phyloP scores from a whole-genome alignment of 2,113 vertebrate species.

The Cynopterus brachyotis region DNA sequence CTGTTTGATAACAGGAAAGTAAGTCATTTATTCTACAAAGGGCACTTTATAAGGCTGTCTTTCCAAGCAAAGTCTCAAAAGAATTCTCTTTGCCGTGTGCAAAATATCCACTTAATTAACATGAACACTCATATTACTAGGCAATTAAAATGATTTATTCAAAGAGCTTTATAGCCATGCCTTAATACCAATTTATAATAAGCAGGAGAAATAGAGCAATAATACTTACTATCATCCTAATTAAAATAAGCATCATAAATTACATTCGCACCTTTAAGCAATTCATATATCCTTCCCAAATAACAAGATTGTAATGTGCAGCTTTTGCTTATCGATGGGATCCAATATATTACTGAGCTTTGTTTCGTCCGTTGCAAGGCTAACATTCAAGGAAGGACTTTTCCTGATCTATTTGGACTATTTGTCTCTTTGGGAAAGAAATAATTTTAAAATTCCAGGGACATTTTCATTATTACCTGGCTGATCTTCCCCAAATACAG shows the following conservation, averaged over 20 bases:
- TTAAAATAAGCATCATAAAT: constrained; percentile 59
- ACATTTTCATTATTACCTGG: neutral
- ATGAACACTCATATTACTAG: constrained; percentile 58
- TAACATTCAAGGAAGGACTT: neutral
- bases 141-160: constrained; percentile 74
- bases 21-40: constrained; percentile 43
- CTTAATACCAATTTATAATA: constrained; percentile 61
- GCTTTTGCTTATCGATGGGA: constrained; percentile 1
- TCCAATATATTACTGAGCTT: constrained; percentile 17
- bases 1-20: constrained; percentile 31
- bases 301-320: neutral
- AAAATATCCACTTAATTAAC: constrained; percentile 69
- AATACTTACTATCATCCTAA: neutral
- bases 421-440: constrained; percentile 39
- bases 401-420: neutral
- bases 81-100: constrained; percentile 58
- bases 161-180: constrained; percentile 43
- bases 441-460: neutral
- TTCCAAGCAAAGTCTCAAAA: constrained; percentile 55
- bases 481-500: neutral
- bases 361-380: neutral
- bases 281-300: constrained; percentile 48
- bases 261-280: constrained; percentile 45
- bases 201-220: constrained; percentile 42
- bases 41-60: constrained; percentile 39